These are phyloP conservation scores for Balearica regulorum DNA, from an alignment of 2,797 vertebrate genomes.

Conservation along the genomic window DNA sequence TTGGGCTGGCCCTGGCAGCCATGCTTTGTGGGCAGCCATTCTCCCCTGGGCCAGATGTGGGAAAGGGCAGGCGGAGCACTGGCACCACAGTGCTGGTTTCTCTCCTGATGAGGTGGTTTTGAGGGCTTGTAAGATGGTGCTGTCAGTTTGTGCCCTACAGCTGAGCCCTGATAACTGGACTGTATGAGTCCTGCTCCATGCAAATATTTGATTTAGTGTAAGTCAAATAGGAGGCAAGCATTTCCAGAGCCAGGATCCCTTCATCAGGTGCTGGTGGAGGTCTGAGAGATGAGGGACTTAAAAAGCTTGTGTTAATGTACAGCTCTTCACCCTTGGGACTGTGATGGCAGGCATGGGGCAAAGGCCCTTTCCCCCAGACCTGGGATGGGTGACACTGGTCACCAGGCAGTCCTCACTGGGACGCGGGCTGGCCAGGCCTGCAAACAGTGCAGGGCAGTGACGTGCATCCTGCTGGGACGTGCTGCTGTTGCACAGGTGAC, in stretches of 20 bases:
- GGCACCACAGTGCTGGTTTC: background rate
- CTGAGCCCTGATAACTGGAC: background rate
- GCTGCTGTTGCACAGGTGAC: background rate
- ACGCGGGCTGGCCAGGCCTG: background rate
- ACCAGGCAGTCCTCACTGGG: background rate
- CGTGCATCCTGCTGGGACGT: background rate
- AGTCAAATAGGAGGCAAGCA: background rate
- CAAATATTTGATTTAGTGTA: background rate
- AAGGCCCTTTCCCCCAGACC: background rate
- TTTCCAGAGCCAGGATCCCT: background rate
- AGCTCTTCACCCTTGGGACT: background rate
- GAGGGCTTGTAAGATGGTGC: background rate
- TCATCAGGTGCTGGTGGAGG: background rate
- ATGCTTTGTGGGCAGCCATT: background rate
- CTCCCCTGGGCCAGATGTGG: background rate
- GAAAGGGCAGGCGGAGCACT: background rate
- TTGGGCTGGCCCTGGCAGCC: background rate
- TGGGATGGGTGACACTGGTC: background rate
- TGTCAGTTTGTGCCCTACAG: background rate
- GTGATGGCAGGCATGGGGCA: background rate
- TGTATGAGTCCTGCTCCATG: background rate
- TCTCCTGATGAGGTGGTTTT: background rate
- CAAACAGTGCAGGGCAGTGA: background rate
- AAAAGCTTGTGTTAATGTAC: background rate
- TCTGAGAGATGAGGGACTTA: background rate